Evolutionary conservation across 1,140 invertebrate genomes (phyloP), one percentile per base, ranked within the genome.

Genomic region (Psix sp.): DNA sequence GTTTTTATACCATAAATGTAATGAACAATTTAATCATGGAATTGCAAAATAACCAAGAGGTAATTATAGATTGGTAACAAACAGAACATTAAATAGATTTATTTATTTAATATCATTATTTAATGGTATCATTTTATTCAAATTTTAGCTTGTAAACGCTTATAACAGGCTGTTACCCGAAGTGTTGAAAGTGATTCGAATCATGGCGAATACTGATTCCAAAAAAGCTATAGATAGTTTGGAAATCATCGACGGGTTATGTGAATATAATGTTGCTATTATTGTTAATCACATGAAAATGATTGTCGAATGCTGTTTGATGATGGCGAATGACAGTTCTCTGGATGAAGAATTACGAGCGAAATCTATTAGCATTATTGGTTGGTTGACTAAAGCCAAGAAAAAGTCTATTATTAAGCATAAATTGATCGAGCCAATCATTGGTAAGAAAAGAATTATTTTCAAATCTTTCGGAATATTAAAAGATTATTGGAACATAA

Each of bases 361-460:
- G 7, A 93, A 92, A 86, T 90, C 92, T 7, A 88, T 94, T 10
- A 86, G 86, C 42, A 90, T 93, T 51, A 86, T 95, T 31, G 89
- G 91, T 0, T 90, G 88, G 78, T 76, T 95, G 7, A 89, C 89
- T 0, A 88, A 89, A 42, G 81, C 90, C 0, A 94, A 94, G 78
- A 94, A 93, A 79, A 94, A 94, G 85, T 88, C 90, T 1, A 88
- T 95, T 17, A 81, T 93, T 13, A 95, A 94, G 76, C 88, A 93
- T 57, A 93, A 94, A 78, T 79, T 95, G 5, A 85, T 94, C 14
- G 89, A 91, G 38, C 92, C 93, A 1, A 93, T 94, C 15, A 84
- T 95, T 9, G 78, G 84, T 85, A 77, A 75, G 43, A 31, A 48
- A 5, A 77, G 42, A 33, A 46, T 6, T 11, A 21, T 5, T 0